phyloP scores from a whole-genome alignment of 2,888 invertebrate genomes.

The Marasmarcha lunaedactyla region DNA sequence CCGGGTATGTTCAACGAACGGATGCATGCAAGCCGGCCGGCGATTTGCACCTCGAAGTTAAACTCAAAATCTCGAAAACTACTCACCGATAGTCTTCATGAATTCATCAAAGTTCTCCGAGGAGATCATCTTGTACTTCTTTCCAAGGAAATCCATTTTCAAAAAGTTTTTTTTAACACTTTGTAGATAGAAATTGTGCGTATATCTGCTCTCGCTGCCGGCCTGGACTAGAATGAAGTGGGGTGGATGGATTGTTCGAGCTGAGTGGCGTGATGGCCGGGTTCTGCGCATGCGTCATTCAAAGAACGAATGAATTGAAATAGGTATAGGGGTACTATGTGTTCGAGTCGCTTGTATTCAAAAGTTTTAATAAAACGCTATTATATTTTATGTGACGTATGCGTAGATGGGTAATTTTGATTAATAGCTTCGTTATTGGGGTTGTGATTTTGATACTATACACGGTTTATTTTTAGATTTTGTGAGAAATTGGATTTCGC shows the following conservation, averaged over 20 bases:
- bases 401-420: no score
- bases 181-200: conserved; percentile 8
- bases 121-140: conserved; percentile 83
- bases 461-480: no score
- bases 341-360: not conserved
- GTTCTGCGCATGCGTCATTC: conserved; percentile 4
- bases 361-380: not conserved
- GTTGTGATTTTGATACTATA: no score
- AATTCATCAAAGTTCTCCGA: conserved; percentile 91
- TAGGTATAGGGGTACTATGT: not conserved
- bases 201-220: conserved; percentile 26
- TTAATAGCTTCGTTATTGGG: no score
- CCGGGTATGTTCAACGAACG: conserved; percentile 1
- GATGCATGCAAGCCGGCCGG: conserved; percentile 37
- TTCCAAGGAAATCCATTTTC: conserved; percentile 69
- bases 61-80: conserved; percentile 17
- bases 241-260: conserved; percentile 17
- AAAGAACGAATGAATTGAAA: conserved; percentile 6
- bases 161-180: conserved; percentile 16
- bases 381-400: no score
- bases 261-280: conserved; percentile 12
- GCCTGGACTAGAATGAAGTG: conserved; percentile 42
- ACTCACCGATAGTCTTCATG: conserved; percentile 88
- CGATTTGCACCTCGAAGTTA: conserved; percentile 21
- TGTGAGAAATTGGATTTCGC: no score